Evolutionary conservation across 1,140 invertebrate genomes (phyloP).

Genomic region (Geopemphigus sp.): DNA sequence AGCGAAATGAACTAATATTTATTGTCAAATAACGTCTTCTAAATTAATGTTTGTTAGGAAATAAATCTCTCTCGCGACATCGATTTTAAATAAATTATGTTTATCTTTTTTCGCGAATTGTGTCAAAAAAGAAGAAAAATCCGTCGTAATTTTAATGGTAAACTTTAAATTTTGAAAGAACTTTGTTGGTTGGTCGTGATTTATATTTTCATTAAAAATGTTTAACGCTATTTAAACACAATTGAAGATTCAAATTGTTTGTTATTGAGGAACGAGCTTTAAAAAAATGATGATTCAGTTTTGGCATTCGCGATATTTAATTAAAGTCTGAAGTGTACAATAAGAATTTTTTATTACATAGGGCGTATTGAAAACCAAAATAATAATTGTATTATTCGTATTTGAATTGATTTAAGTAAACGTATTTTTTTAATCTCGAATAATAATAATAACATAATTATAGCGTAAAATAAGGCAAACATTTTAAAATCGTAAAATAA

Average conservation of each 20-base stretch:
- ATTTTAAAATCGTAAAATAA: no score
- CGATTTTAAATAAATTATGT: constrained; percentile 14
- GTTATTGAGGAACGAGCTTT: not conserved
- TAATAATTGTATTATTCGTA: no score
- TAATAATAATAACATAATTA: no score
- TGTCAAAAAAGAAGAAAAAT: not conserved
- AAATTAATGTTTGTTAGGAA: constrained; percentile 15
- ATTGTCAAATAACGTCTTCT: not conserved
- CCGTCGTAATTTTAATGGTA: not conserved
- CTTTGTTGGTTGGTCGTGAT: not conserved
- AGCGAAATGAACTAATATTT: not conserved
- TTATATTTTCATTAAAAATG: not conserved
- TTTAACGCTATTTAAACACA: not conserved
- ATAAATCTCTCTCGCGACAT: not conserved
- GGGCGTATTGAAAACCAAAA: no score
- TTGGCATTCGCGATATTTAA: not conserved
- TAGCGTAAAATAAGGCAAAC: no score
- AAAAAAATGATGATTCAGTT: not conserved
- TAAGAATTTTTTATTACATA: no score
- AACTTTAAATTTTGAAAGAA: not conserved
- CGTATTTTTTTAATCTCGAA: no score
- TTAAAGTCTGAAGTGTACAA: not conserved
- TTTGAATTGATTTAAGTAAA: no score
- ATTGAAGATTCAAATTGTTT: not conserved
- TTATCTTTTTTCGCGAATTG: not conserved